These are phyloP conservation scores for Pardalotus punctatus DNA, from an alignment of 2,113 vertebrate genomes.

Conservation along the genomic window DNA sequence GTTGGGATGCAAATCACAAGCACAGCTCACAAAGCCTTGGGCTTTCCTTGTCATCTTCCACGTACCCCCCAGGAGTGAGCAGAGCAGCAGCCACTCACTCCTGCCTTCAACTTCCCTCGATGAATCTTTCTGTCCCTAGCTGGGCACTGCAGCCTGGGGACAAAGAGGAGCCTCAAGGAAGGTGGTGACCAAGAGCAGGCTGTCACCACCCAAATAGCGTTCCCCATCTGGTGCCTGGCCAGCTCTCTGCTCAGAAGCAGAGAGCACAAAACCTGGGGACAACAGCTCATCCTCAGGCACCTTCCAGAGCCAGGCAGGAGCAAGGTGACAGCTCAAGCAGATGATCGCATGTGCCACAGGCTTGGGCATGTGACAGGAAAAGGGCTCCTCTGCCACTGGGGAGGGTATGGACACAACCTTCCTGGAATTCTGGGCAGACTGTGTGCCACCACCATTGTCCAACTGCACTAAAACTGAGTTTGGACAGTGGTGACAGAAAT, in stretches of 20 bases:
- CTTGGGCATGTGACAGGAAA: neutral
- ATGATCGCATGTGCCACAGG: neutral
- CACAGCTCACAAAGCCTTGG: neutral
- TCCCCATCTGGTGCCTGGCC: neutral
- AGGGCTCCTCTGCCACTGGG: neutral
- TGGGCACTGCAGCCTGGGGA: neutral
- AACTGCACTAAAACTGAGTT: neutral
- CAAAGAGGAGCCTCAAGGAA: neutral
- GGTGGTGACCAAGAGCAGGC: neutral
- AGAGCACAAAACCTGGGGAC: neutral
- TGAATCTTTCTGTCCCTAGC: no score
- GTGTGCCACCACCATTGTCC: neutral
- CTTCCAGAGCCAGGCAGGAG: neutral
- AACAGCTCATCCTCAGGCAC: neutral
- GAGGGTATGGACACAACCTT: fast-evolving
- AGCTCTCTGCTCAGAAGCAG: neutral
- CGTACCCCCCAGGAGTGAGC: neutral
- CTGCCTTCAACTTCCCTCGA: neutral
- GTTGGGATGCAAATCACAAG: neutral
- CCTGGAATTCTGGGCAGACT: no score
- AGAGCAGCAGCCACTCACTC: neutral
- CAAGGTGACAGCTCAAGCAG: neutral
- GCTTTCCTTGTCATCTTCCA: neutral
- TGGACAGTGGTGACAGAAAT: neutral
- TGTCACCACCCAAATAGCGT: neutral